A percentile compares a stretch with the other conserved stretches of the same genome.
Evolutionary conservation across 2,113 vertebrate genomes (phyloP).

Genomic region (Phrynosoma platyrhinos): DNA sequence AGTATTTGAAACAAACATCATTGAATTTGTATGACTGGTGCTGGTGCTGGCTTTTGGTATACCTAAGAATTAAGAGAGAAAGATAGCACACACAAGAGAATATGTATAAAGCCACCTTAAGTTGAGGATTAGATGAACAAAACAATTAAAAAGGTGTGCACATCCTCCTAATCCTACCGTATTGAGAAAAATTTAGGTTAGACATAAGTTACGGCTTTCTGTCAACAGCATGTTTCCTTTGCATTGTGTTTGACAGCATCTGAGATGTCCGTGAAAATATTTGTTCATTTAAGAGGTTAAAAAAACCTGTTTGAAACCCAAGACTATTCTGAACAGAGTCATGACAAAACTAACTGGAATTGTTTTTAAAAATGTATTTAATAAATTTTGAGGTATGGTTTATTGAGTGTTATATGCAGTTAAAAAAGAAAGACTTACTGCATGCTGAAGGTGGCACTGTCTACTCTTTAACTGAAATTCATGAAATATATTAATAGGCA

Average conservation of each 20-base stretch:
- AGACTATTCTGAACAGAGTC: not conserved
- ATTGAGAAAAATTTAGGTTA: not conserved
- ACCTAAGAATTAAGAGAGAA: not conserved
- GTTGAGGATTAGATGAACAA: not conserved
- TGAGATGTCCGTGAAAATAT: too few relatives aligned
- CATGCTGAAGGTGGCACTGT: slow-evolving; percentile 87
- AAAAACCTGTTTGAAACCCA: not conserved
- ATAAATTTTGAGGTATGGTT: not conserved
- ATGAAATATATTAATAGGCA: slow-evolving; percentile 69
- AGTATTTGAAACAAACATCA: not conserved
- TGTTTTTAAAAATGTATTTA: not conserved
- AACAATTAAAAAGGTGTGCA: too few relatives aligned
- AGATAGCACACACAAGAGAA: not conserved
- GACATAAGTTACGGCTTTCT: not conserved
- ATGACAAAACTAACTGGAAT: not conserved
- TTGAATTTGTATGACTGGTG: not conserved
- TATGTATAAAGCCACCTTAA: not conserved
- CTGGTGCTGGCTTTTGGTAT: not conserved
- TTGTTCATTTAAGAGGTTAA: too few relatives aligned
- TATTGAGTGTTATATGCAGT: slow-evolving; percentile 51
- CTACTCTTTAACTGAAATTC: slow-evolving; percentile 80
- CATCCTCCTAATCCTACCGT: not conserved
- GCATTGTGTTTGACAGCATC: too few relatives aligned
- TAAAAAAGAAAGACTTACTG: slow-evolving; percentile 71
- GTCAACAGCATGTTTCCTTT: not conserved